Conservation (phyloP, 2,113 vertebrate genomes). For the Tenebrosternarchus preto region DNA sequence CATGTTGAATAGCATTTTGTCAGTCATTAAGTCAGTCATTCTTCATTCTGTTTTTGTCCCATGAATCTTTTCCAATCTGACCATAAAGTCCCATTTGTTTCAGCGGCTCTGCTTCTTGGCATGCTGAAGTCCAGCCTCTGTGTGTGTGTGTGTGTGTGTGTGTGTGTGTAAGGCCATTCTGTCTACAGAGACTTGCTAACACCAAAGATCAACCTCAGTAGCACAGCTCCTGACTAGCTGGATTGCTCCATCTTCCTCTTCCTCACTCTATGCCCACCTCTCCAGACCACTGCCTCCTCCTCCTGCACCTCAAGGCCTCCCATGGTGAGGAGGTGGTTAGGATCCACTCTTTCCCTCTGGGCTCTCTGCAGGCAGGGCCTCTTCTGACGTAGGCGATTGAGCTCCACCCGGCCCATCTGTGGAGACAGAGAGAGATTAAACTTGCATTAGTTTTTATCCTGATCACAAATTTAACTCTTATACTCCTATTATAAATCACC, state of each 20-base stretch:
- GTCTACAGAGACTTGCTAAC: not conserved
- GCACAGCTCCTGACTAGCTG: not conserved
- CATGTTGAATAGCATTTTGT: not conserved
- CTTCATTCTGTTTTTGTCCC: not conserved
- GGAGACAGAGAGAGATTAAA: not conserved
- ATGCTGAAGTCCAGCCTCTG: not conserved
- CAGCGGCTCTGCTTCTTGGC: not conserved
- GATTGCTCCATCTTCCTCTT: not conserved
- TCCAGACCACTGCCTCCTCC: conserved; percentile 1
- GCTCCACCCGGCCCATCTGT: conserved; percentile 80
- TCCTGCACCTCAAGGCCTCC: conserved; percentile 43
- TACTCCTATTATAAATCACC: not conserved
- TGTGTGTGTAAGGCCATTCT: not conserved
- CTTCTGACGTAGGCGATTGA: conserved; percentile 80
- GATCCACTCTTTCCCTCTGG: conserved; percentile 81
- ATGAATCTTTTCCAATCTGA: not conserved
- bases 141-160: not conserved
- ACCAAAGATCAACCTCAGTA: conserved; percentile 2
- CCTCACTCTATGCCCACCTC: not conserved
- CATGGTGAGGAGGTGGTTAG: conserved; percentile 64
- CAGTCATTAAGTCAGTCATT: not conserved
- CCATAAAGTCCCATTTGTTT: not conserved
- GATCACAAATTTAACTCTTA: too few species aligned
- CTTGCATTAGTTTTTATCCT: not conserved
- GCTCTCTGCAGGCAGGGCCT: conserved; percentile 69